These are phyloP conservation scores for Arctopsyche grandis DNA, from an alignment of 1,140 invertebrate species.

Conservation along the genomic window DNA sequence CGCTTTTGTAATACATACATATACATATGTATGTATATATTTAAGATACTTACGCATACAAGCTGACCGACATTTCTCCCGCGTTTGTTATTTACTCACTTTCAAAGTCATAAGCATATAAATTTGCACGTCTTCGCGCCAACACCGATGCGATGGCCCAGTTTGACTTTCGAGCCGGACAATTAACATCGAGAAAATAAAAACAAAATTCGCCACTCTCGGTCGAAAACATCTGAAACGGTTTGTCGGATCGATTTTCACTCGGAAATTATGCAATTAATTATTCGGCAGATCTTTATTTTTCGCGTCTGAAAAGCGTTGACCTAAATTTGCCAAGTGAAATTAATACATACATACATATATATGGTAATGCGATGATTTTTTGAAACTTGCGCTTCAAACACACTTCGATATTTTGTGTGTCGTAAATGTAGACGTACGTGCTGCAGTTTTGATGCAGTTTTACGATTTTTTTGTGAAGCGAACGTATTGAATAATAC, in stretches of 20 bases:
- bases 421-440: too few relatives aligned
- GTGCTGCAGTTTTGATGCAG: too few relatives aligned
- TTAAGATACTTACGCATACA: background rate
- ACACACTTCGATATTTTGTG: too few relatives aligned
- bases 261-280: background rate
- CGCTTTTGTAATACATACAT: too few relatives aligned
- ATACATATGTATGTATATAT: background rate
- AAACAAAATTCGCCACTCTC: background rate
- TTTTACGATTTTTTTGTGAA: too few relatives aligned
- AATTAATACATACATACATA: too few relatives aligned
- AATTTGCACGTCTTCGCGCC: background rate
- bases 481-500: too few relatives aligned
- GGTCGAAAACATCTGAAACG: background rate
- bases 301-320: too few relatives aligned
- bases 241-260: background rate
- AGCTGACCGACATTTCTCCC: conserved; percentile 26
- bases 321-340: too few relatives aligned
- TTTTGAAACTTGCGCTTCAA: too few relatives aligned
- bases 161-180: background rate
- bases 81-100: conserved; percentile 11
- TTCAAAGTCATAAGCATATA: conserved; percentile 5
- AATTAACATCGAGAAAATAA: background rate
- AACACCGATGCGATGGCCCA: background rate
- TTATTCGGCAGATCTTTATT: background rate
- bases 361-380: too few relatives aligned